phyloP scores from a whole-genome alignment of 1,140 invertebrate genomes.

The Drosophila athabasca region DNA sequence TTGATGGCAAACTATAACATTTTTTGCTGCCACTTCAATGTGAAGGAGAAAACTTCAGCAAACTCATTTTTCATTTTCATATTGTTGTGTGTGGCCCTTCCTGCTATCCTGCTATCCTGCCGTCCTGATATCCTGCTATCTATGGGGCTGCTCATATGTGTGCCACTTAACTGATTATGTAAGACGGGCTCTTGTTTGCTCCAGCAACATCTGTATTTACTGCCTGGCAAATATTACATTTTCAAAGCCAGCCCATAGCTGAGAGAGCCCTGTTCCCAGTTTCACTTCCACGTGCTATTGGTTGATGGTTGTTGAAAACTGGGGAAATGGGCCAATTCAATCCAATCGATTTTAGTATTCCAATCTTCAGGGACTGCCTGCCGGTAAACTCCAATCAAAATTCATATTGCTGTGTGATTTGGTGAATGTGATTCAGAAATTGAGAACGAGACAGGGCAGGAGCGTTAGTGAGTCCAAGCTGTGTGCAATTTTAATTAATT shows the following conservation, averaged over 20 bases:
- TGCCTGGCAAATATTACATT: slow-evolving; percentile 57
- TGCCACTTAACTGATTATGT: slow-evolving; percentile 78
- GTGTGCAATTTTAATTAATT: slow-evolving; percentile 74
- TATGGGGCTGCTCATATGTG: slow-evolving; percentile 37
- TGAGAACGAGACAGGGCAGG: not conserved
- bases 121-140: not conserved
- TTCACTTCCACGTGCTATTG: too few relatives aligned
- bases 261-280: not conserved
- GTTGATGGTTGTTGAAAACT: too few relatives aligned
- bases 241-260: slow-evolving; percentile 27
- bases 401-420: too few relatives aligned
- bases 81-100: slow-evolving; percentile 61
- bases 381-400: too few relatives aligned
- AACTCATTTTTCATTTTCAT: slow-evolving; percentile 80
- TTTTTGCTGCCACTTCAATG: slow-evolving; percentile 27
- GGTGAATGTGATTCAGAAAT: too few relatives aligned
- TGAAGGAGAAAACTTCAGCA: slow-evolving; percentile 61
- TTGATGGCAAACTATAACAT: slow-evolving; percentile 68
- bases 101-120: slow-evolving; percentile 1
- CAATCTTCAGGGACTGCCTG: too few relatives aligned
- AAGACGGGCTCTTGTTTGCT: slow-evolving; percentile 43
- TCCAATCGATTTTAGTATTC: too few relatives aligned
- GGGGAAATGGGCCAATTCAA: too few relatives aligned
- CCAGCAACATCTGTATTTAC: slow-evolving; percentile 55
- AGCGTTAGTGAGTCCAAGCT: slow-evolving; percentile 13